phyloP scores from a whole-genome alignment of 2,888 invertebrate species.

The Mayetiola destructor region DNA sequence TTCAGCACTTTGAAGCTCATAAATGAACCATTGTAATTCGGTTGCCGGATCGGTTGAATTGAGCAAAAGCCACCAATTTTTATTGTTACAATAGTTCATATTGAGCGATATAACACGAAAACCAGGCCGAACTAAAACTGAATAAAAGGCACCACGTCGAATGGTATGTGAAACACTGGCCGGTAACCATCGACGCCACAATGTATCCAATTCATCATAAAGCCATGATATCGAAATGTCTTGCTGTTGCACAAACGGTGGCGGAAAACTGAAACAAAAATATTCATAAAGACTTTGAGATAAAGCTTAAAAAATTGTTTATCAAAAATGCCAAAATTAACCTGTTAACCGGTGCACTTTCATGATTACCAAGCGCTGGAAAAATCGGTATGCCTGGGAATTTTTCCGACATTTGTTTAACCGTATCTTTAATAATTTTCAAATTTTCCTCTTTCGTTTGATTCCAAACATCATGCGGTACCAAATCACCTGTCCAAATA shows the following conservation, averaged over 20 bases:
- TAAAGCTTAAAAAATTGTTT: too few relatives aligned
- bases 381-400: slow-evolving; percentile 88
- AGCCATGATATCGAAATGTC: slow-evolving; percentile 58
- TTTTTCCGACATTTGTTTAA: slow-evolving; percentile 66
- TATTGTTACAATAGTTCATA: slow-evolving; percentile 91
- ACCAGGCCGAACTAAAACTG: slow-evolving; percentile 75
- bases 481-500: slow-evolving; percentile 91
- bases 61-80: slow-evolving; percentile 90
- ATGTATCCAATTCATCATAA: slow-evolving; percentile 36
- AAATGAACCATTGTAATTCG: slow-evolving; percentile 88
- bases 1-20: slow-evolving; percentile 85
- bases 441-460: slow-evolving; percentile 80
- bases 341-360: slow-evolving; percentile 87
- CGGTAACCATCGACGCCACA: slow-evolving; percentile 87
- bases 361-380: slow-evolving; percentile 91
- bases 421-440: slow-evolving; percentile 70
- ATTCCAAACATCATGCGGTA: slow-evolving; percentile 92
- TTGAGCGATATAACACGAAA: slow-evolving; percentile 88
- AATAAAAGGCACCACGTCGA: slow-evolving; percentile 78
- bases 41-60: slow-evolving; percentile 94
- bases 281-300: not conserved
- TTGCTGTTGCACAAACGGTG: slow-evolving; percentile 61
- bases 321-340: too few relatives aligned
- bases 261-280: slow-evolving; percentile 56
- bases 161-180: slow-evolving; percentile 74